Evolutionary conservation across 2,888 invertebrate species (phyloP).

Genomic region (Spodoptera picta): DNA sequence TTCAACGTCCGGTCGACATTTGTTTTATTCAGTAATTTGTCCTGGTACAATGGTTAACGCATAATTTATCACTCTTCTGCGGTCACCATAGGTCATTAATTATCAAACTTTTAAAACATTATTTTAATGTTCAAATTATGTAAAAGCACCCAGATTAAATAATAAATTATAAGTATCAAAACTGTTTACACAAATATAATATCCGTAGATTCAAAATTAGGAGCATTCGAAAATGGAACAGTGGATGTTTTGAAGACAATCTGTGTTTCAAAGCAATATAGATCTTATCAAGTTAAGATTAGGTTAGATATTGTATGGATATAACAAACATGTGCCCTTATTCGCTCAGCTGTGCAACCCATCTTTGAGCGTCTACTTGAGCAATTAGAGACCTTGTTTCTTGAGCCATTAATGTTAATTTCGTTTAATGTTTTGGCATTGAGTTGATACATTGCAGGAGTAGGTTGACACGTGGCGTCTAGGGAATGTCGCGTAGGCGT

Average conservation of each 20-base stretch:
- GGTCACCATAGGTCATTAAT: constrained; percentile 20
- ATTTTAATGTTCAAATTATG: constrained; percentile 13
- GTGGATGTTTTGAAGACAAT: constrained; percentile 54
- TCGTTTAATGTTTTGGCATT: constrained; percentile 67
- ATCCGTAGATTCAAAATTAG: constrained; percentile 56
- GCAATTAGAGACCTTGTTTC: constrained; percentile 76
- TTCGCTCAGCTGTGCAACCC: constrained; percentile 32
- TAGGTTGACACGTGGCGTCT: constrained; percentile 80
- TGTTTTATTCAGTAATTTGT: constrained; percentile 74
- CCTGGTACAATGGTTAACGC: constrained; percentile 61
- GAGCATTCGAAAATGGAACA: constrained; percentile 71
- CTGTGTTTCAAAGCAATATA: constrained; percentile 52
- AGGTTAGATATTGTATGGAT: constrained; percentile 59
- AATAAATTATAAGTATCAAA: constrained; percentile 52
- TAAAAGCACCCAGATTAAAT: constrained; percentile 7
- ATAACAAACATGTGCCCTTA: constrained; percentile 44
- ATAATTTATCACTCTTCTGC: constrained; percentile 54
- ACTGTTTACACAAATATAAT: constrained; percentile 50
- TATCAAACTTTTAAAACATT: constrained; percentile 9
- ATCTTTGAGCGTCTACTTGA: constrained; percentile 59
- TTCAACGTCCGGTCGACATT: constrained; percentile 78
- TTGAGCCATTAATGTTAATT: constrained; percentile 73
- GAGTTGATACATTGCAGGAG: constrained; percentile 75
- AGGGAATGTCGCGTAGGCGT: constrained; percentile 72
- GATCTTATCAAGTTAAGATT: constrained; percentile 56